Evolutionary conservation across 2,888 invertebrate species (phyloP), one percentile per base, ranked within the genome.

Genomic region (Polyploca ridens): DNA sequence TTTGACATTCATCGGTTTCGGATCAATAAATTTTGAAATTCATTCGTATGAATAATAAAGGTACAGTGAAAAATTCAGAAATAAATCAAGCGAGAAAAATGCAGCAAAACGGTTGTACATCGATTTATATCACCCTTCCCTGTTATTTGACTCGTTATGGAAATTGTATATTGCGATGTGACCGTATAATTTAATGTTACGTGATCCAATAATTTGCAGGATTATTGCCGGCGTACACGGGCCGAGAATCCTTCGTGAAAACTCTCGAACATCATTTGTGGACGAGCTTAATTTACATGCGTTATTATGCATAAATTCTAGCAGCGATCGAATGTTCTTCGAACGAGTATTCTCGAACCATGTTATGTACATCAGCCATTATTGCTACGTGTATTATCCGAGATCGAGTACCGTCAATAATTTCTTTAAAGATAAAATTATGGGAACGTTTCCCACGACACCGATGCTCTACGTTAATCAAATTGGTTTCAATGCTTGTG

Each of bases 141-240:
- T 81, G 77, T 84, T 79, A 82, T 81, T 79, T 75, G 69, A 67
- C 73, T 81, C 80, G 80, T 85, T 82, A 85, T 83, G 85, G 77
- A 82, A 82, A 85, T 83, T 82, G 81, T 71, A 75, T 77, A 63
- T 67, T 63, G 75, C 73, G 77, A 79, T 82, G 75, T 75, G 76
- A 76, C 74, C 73, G 77, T 76, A 79, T 81, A 84, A 84, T 82
- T 79, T 81, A 75, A 77, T 77, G 76, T 78, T 75, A 79, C 71
- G 69, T 78, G 73, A 80, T 77, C 79, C 75, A 77, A 78, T 83
- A 79, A 83, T 79, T 81, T 78, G 73, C 71, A 67, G 74, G 75
- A 79, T 79, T 79, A 81, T 74, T 77, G 74, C 69, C 71, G 65
- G 63, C 10, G 35, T 59, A 59, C 35, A 59, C 59, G 38, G 14